Evolutionary conservation across 2,888 invertebrate species (phyloP).

Genomic region (Hirtodrosophila trivittata): DNA sequence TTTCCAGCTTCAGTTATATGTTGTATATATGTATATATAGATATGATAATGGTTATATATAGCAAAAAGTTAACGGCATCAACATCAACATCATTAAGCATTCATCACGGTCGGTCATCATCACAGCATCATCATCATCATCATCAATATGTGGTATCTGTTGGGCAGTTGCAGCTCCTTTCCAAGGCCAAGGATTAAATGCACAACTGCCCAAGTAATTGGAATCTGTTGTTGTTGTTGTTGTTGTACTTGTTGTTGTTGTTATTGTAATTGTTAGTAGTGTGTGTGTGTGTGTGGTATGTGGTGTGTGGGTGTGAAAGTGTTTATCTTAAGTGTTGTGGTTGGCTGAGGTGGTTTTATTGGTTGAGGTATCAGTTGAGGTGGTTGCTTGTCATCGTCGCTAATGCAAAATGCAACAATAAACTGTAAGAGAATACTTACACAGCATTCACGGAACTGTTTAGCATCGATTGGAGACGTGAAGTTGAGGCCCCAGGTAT

Average conservation of each 20-base stretch:
- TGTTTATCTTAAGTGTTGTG: conserved; percentile 37
- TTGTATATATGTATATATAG: conserved; percentile 4
- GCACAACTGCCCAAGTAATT: conserved; percentile 26
- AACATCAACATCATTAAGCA: conserved; percentile 31
- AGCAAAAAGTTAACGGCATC: conserved; percentile 7
- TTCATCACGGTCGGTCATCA: conserved; percentile 53
- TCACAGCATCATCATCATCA: conserved; percentile 12
- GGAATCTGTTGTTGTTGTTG: conserved; percentile 15
- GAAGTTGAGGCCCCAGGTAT: conserved; percentile 99
- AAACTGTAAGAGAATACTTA: conserved; percentile 88
- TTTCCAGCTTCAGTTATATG: not conserved
- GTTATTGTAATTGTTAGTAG: conserved; percentile 23
- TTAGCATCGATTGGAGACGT: conserved; percentile 98
- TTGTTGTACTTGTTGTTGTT: conserved; percentile 14
- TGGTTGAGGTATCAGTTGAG: conserved; percentile 72
- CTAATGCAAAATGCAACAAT: conserved; percentile 47
- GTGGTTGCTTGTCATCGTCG: conserved; percentile 59
- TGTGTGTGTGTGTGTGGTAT: conserved; percentile 15
- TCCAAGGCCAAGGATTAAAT: not conserved
- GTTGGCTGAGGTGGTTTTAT: conserved; percentile 63
- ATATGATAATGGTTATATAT: not conserved
- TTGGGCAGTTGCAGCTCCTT: conserved; percentile 12
- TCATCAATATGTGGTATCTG: conserved; percentile 2
- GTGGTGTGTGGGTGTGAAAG: conserved; percentile 23
- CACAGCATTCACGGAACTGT: conserved; percentile 98